Base-by-base conservation (phyloP, 2,888 invertebrate species). In the Rosalia funebris region DNA sequence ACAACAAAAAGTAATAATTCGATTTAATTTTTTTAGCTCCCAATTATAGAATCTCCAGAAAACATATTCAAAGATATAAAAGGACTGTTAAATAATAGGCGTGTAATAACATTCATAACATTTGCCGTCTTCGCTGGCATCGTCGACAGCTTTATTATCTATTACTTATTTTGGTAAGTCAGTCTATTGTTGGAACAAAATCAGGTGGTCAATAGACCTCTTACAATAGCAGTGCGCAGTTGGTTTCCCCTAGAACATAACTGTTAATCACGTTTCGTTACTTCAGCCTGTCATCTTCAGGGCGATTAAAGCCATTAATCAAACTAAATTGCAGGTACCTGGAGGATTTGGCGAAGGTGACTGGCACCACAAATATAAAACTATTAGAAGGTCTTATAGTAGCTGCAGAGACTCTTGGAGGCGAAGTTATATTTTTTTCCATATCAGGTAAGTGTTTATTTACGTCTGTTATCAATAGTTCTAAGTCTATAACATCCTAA, bases 71-170 rank as follows among this genome's bases (percentile, higher is more conserved):
- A 83, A 71, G 91, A 92, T 57, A 83, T 92, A 0, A 84, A 82
- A 20, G 79, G 83, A 1, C 81, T 93, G 0, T 76, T 93, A 19
- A 84, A 82, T 15, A 84, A 89, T 65, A 88, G 87, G 0, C 82
- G 87, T 0, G 90, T 93, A 0, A 74, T 88, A 0, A 84, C 89
- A 7, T 93, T 93, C 77, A 83, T 93, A 11, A 77, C 84, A 0
- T 93, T 92, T 75, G 90, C 92, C 0, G 87, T 89, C 0, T 84
- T 92, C 7, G 91, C 90, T 0, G 93, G 93, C 0, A 87, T 91
- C 0, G 84, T 92, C 19, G 93, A 93, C 71, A 90, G 92, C 47
- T 92, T 92, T 77, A 87, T 93, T 50, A 89, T 92, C 11, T 93
- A 91, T 72, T 93, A 91, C 71, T 85, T 92, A 82, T 92, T 93